These are phyloP conservation scores for Microtus pennsylvanicus DNA, from an alignment of 2,113 vertebrate species.

Conservation along the genomic window DNA sequence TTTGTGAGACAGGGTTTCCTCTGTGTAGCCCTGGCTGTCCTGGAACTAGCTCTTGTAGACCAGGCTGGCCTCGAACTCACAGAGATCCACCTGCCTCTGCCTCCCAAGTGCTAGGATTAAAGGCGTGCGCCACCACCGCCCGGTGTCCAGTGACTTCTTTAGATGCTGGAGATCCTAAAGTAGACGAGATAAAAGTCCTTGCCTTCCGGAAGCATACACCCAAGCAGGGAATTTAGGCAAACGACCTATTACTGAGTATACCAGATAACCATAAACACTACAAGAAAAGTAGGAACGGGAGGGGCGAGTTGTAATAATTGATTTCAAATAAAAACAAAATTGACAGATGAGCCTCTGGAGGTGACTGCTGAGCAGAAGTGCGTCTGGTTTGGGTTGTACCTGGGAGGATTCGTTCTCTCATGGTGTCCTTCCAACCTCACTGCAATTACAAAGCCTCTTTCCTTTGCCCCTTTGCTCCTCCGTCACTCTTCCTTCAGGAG, in stretches of 20 bases:
- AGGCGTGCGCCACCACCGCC: too few relatives aligned
- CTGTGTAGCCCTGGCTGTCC: too few relatives aligned
- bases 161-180: too few relatives aligned
- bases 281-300: background rate
- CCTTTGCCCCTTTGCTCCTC: background rate
- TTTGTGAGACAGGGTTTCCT: too few relatives aligned
- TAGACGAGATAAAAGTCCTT: too few relatives aligned
- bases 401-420: background rate
- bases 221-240: background rate
- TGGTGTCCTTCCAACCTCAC: background rate
- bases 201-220: too few relatives aligned
- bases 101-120: too few relatives aligned
- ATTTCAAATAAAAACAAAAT: background rate
- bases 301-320: background rate
- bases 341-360: background rate
- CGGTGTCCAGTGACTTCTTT: background rate
- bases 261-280: background rate
- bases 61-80: too few relatives aligned
- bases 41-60: too few relatives aligned
- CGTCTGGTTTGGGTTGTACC: background rate
- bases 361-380: background rate
- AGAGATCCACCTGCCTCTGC: too few relatives aligned
- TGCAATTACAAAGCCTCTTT: background rate
- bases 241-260: background rate
- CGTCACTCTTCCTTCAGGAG: constrained; percentile 24